Evolutionary conservation across 2,113 vertebrate genomes (phyloP), one percentile per base, ranked within the genome.

Genomic region (Dissostichus mawsoni): DNA sequence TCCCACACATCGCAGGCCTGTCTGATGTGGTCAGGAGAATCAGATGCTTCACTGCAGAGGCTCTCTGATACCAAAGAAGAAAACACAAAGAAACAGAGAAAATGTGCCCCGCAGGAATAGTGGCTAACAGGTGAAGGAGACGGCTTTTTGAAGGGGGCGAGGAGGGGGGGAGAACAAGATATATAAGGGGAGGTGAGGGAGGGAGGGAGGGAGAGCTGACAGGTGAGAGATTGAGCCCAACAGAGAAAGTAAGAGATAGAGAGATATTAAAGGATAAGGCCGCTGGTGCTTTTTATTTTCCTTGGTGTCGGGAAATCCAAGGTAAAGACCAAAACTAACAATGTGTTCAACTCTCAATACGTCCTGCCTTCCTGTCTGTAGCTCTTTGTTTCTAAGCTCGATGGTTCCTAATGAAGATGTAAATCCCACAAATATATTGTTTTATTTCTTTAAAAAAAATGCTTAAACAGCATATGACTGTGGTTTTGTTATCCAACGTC

Each of bases 1-100:
- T 68, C 78, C 69, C 78, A 74, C 84, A 70, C 36, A 56, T 29
- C 44, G 0, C 69, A 17, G 69, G 10, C 3, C 25, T 47, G 71
- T 84, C 66, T 90, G 78, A 88, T 88, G 84, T 84, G 86, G 83
- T 80, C 86, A 61, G 53, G 29, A 69, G 77, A 62, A 78, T 71
- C 41, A 72, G 79, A 74, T 8, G 69, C 72, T 69, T 77, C 55
- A 45, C 59, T 4, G 1, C 74, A 53, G 74, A 81, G 45, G 12
- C 68, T 69, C 58, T 84, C 41, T 33, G 36, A 74, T 53, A 70
- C 61, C 59, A 79, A 23, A 84, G 78, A 71, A 66, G 82, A 29
- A 58, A 80, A 69, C 29, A 84, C 66, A 84, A 71, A 84, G 68
- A 79, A 66, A 18, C 13, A 1, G 55, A 83, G 59, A 64, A 45